Evolutionary conservation across 2,113 vertebrate genomes (phyloP).

Genomic region (Plotosus lineatus): DNA sequence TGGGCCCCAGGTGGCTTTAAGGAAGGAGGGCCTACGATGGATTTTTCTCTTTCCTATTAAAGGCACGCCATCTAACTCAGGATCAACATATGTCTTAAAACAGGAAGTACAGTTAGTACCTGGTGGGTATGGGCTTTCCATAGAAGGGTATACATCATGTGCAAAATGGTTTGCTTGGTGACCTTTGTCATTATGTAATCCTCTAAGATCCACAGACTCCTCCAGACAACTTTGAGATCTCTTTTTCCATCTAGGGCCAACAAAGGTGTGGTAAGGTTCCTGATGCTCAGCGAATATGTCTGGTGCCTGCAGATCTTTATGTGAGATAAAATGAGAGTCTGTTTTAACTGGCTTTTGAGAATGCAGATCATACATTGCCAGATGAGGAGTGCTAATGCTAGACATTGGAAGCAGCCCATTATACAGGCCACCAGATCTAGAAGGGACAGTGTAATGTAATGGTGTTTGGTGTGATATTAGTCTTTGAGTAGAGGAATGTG

Average conservation of each 20-base stretch:
- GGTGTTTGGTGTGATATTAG: constrained; percentile 68
- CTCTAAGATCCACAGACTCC: constrained; percentile 61
- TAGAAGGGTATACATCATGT: constrained; percentile 65
- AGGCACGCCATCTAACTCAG: constrained; percentile 70
- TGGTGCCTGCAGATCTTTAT: constrained; percentile 71
- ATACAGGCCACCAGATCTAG: constrained; percentile 69
- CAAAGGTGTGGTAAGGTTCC: constrained; percentile 48
- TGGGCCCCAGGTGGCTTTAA: constrained; percentile 74
- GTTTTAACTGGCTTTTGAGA: constrained; percentile 60
- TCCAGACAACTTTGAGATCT: constrained; percentile 69
- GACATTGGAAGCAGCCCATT: constrained; percentile 72
- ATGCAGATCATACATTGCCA: constrained; percentile 67
- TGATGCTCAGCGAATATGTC: constrained; percentile 78
- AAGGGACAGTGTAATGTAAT: constrained; percentile 74
- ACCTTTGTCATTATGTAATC: constrained; percentile 57
- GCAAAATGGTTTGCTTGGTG: constrained; percentile 69
- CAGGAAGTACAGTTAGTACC: constrained; percentile 75
- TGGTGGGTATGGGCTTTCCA: constrained; percentile 69
- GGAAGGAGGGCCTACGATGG: constrained; percentile 75
- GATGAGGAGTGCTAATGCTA: constrained; percentile 72
- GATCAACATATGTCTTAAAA: constrained; percentile 49
- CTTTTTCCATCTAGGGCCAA: constrained; percentile 62
- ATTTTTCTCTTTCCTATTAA: constrained; percentile 71
- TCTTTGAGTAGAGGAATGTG: constrained; percentile 63
- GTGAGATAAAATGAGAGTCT: constrained; percentile 63